A percentile compares a stretch with the other conserved stretches of the same genome.
These are phyloP conservation scores for Python bivittatus DNA, from an alignment of 2,113 vertebrate species.

Conservation along the genomic window DNA sequence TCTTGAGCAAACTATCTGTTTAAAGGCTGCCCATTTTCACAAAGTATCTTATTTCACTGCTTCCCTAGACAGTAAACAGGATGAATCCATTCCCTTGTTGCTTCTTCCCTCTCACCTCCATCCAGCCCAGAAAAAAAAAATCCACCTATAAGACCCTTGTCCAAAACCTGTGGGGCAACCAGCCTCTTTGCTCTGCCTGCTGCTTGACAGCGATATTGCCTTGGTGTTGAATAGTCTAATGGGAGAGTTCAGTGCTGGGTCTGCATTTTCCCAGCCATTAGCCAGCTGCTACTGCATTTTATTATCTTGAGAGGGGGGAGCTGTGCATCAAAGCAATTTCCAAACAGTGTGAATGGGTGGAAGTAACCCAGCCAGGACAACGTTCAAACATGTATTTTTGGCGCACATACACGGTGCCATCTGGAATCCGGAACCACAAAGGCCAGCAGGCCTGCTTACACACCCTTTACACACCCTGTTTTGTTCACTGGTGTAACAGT, in stretches of 20 bases:
- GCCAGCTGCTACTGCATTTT: slow-evolving; percentile 83
- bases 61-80: slow-evolving; percentile 54
- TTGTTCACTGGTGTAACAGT: slow-evolving; percentile 71
- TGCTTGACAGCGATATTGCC: slow-evolving; percentile 71
- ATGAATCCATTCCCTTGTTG: slow-evolving; percentile 62
- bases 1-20: slow-evolving; percentile 4
- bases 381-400: slow-evolving; percentile 58
- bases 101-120: slow-evolving; percentile 59
- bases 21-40: slow-evolving; percentile 42
- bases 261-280: slow-evolving; percentile 84
- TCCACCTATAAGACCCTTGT: slow-evolving; percentile 58
- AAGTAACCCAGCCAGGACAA: slow-evolving; percentile 75
- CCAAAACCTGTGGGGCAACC: slow-evolving; percentile 65
- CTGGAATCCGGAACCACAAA: slow-evolving; percentile 73
- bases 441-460: slow-evolving; percentile 31
- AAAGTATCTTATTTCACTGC: slow-evolving; percentile 27
- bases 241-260: slow-evolving; percentile 77
- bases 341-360: slow-evolving; percentile 79
- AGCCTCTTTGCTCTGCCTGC: slow-evolving; percentile 54
- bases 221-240: slow-evolving; percentile 70
- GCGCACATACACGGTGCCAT: slow-evolving; percentile 67
- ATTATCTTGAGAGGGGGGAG: slow-evolving; percentile 71
- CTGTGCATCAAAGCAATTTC: slow-evolving; percentile 77
- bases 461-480: slow-evolving; percentile 59
- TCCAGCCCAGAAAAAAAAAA: slow-evolving; percentile 66